phyloP scores from a whole-genome alignment of 2,888 invertebrate genomes.

The Asteroscopus sphinx region DNA sequence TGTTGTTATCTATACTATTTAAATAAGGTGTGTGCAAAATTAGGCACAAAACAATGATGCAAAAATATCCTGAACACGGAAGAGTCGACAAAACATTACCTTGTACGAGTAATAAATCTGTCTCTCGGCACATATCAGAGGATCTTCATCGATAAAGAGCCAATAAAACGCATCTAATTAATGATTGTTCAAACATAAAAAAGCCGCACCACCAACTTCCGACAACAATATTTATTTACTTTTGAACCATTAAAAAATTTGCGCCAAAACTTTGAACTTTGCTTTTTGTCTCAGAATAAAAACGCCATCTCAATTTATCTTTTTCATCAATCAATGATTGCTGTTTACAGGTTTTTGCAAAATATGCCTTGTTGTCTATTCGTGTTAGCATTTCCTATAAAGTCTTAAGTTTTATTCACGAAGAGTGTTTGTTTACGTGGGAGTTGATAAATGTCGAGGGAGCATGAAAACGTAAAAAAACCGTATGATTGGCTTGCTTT shows the following conservation, averaged over 20 bases:
- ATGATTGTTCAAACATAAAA: conserved; percentile 82
- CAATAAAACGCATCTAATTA: conserved; percentile 85
- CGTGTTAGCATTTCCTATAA: conserved; percentile 73
- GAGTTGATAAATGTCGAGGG: conserved; percentile 42
- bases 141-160: conserved; percentile 78
- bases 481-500: conserved; percentile 44
- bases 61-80: conserved; percentile 72
- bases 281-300: conserved; percentile 76
- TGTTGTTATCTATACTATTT: conserved; percentile 32
- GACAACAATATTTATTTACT: conserved; percentile 78
- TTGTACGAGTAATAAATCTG: conserved; percentile 84
- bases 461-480: conserved; percentile 40
- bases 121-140: conserved; percentile 80
- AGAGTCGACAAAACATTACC: conserved; percentile 77
- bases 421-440: conserved; percentile 42
- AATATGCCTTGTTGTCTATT: conserved; percentile 74
- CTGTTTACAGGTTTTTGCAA: conserved; percentile 76
- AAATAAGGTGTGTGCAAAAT: conserved; percentile 58
- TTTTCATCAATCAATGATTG: conserved; percentile 72
- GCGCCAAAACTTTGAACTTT: conserved; percentile 69
- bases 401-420: conserved; percentile 55
- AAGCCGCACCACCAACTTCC: conserved; percentile 76
- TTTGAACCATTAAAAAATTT: conserved; percentile 72
- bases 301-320: conserved; percentile 72
- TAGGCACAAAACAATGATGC: conserved; percentile 67